Evolutionary conservation across 2,113 vertebrate genomes (phyloP), one percentile per base, ranked within the genome.

Genomic region (Peucedramus taeniatus): DNA sequence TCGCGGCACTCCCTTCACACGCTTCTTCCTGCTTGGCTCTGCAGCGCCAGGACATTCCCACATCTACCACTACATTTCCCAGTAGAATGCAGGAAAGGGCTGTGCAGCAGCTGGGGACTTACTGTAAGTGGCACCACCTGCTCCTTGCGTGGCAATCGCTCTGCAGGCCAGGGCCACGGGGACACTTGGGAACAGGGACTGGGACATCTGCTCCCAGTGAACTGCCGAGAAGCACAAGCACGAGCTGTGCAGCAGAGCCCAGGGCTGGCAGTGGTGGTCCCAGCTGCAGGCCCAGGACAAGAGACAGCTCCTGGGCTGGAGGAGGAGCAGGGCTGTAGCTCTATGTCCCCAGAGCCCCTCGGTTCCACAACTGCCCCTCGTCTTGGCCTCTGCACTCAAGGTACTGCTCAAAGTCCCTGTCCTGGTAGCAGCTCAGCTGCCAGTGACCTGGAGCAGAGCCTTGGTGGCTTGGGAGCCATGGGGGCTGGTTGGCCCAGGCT

Each of bases 91-190:
- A 91, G 88, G 92, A 87, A 80, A 76, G 42, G 95, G 70, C 80
- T 50, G 37, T 47, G 75, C 90, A 45, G 87, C 56, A 53, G 96
- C 95, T 35, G 97, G 95, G 95, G 86, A 91, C 79, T 97, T 97
- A 97, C 96, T 93, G 97, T 97, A 97, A 98, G 93, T 82, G 89
- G 82, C 95, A 87, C 96, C 96, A 93, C 79, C 95, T 97, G 94
- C 94, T 96, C 95, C 94, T 93, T 93, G 92, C 93, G 9, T 77
- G 80, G 86, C 96, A 95, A 69, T 69, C 91, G 85, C 40, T 84
- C 39, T 44, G 31, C 4, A 5, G 56, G 45, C 78, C 51, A 2
- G 57, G 81, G 61, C 61, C 76, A 40, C 1, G 7, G 15, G 35
- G 39, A 90, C 19, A 3, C 18, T 16, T 86, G 75, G 78, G 82